phyloP scores from a whole-genome alignment of 2,797 vertebrate species.

The Intellagama lesueurii region DNA sequence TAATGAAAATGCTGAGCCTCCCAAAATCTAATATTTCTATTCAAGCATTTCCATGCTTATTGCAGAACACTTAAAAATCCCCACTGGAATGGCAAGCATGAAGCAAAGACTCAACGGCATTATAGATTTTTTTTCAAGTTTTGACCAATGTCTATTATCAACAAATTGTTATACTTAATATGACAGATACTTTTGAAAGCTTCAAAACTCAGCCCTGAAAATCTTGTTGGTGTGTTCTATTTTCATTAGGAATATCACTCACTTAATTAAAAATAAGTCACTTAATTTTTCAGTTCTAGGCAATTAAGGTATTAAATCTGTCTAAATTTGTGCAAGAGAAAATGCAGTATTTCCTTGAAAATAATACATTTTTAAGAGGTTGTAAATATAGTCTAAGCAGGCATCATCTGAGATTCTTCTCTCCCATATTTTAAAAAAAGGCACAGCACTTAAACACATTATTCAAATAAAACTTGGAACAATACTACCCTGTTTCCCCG shows the following conservation, averaged over 20 bases:
- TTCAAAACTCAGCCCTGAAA: not conserved
- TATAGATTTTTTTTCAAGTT: slow-evolving; percentile 37
- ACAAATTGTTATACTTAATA: slow-evolving; percentile 14
- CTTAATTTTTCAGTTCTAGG: not conserved
- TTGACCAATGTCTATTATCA: slow-evolving; percentile 6
- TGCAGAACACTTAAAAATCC: slow-evolving; percentile 68
- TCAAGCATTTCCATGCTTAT: slow-evolving; percentile 66
- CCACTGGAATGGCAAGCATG: slow-evolving; percentile 60
- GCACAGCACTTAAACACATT: too few relatives aligned
- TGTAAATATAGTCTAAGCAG: too few relatives aligned
- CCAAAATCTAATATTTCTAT: slow-evolving; percentile 64
- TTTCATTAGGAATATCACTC: not conserved
- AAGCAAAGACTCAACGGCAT: slow-evolving; percentile 65
- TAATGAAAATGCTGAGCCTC: slow-evolving; percentile 73
- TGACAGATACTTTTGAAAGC: slow-evolving; percentile 13
- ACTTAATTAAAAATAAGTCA: too few relatives aligned
- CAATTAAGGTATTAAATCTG: not conserved
- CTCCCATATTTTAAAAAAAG: too few relatives aligned
- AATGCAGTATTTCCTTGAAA: not conserved
- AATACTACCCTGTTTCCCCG: too few relatives aligned
- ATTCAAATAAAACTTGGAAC: too few relatives aligned
- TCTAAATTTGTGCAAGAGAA: not conserved
- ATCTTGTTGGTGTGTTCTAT: not conserved
- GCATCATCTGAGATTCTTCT: too few relatives aligned
- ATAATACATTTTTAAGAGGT: too few relatives aligned